Percentiles rank a stretch among this genome's conserved stretches.
Evolutionary conservation across 2,797 vertebrate species (phyloP).

Genomic region (Spondyliosoma cantharus): DNA sequence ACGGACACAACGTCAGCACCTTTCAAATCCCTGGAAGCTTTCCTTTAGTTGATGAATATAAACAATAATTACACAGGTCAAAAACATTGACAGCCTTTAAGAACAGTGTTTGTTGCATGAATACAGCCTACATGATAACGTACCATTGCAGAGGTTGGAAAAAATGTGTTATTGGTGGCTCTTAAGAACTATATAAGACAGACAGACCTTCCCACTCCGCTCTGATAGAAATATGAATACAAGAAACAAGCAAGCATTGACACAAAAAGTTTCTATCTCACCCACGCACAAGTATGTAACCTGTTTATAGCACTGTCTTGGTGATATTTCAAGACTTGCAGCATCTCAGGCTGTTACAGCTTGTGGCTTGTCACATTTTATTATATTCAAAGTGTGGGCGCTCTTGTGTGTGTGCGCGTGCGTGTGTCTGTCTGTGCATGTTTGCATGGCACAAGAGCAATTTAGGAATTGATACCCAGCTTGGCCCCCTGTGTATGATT

Average conservation of each 20-base stretch:
- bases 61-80: constrained; percentile 44
- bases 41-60: constrained; percentile 40
- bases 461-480: constrained; percentile 47
- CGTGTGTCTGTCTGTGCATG: constrained; percentile 3
- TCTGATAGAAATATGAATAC: constrained; percentile 21
- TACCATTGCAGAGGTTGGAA: constrained; percentile 9
- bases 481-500: constrained; percentile 53
- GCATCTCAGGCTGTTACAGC: constrained; percentile 59
- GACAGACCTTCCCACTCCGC: neutral
- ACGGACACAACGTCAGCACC: neutral
- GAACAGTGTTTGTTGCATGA: constrained; percentile 14
- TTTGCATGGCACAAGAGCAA: constrained; percentile 35
- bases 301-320: constrained; percentile 48
- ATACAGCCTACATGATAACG: constrained; percentile 17
- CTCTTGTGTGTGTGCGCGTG: constrained; percentile 27
- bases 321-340: constrained; percentile 65
- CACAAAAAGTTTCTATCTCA: constrained; percentile 41
- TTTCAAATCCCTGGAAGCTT: constrained; percentile 27
- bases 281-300: constrained; percentile 35
- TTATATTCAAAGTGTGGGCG: constrained; percentile 44
- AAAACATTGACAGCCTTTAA: constrained; percentile 24
- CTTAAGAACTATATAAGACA: constrained; percentile 22
- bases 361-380: constrained; percentile 69
- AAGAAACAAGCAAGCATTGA: constrained; percentile 21
- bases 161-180: constrained; percentile 19